These are phyloP conservation scores for Phenganax stokvisi DNA, from an alignment of 92 coral and sea anemone species.

Conservation along the genomic window DNA sequence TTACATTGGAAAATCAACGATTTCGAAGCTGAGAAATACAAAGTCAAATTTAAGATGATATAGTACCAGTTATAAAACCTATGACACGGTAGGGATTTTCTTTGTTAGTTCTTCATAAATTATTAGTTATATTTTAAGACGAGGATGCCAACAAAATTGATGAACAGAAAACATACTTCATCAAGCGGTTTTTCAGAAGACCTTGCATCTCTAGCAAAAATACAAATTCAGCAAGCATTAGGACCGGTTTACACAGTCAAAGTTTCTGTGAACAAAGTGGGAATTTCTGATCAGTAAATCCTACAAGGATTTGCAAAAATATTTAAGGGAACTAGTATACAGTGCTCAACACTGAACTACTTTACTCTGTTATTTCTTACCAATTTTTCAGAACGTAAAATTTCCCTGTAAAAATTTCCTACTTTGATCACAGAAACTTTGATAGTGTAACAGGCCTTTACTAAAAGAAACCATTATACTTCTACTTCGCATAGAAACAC, in stretches of 20 bases:
- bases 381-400: neutral
- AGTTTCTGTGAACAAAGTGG: no score
- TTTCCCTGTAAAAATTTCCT: no score
- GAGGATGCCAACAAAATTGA: no score
- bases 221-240: neutral
- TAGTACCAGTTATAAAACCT: neutral
- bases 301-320: neutral
- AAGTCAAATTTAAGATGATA: no score
- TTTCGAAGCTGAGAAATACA: neutral
- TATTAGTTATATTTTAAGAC: no score
- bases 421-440: neutral
- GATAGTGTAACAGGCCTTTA: no score
- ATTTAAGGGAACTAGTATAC: neutral
- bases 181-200: neutral
- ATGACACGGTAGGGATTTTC: no score
- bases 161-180: slow-evolving; percentile 9
- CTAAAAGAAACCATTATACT: neutral
- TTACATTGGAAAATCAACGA: neutral
- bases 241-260: no score
- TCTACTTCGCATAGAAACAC: neutral
- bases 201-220: slow-evolving; percentile 24
- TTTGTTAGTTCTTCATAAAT: no score
- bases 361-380: no score
- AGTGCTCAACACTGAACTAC: neutral
- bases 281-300: neutral